Evolutionary conservation across 2,888 invertebrate genomes (phyloP), one percentile per base, ranked within the genome.

Genomic region (Ochropacha duplaris): DNA sequence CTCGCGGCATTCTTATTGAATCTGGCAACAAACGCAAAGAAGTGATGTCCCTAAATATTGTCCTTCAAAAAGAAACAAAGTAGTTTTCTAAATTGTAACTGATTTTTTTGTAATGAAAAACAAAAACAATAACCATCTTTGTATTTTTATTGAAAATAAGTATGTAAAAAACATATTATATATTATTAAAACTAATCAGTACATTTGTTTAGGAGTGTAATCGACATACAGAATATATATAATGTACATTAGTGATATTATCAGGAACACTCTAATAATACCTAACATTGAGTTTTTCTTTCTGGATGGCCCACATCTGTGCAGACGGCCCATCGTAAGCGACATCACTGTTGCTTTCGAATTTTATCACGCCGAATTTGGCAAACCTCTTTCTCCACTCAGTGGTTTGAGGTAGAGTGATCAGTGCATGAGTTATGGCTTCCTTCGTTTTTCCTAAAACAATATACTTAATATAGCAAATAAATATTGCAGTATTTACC

Each of bases 261-360:
- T 65, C 19, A 93, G 78, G 31, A 83, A 68, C 55, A 87, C 62
- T 72, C 93, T 92, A 94, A 90, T 94, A 94, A 91, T 93, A 93
- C 76, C 91, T 83, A 83, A 93, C 73, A 77, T 90, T 92, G 87
- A 94, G 87, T 79, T 88, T 90, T 74, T 89, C 88, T 68, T 82
- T 84, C 75, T 88, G 84, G 85, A 86, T 83, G 85, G 90, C 78
- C 85, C 93, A 86, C 89, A 90, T 78, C 80, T 93, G 92, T 87
- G 92, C 89, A 88, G 87, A 77, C 82, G 88, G 78, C 86, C 90
- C 88, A 82, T 91, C 76, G 73, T 93, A 94, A 75, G 86, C 79
- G 81, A 82, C 88, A 86, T 87, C 76, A 61, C 81, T 84, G 71
- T 93, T 93, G 22, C 57, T 69, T 4, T 77, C 88, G 72, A 93